A percentile compares a stretch with the other conserved stretches of the same genome.
phyloP scores from a whole-genome alignment of 2,797 vertebrate species.

The Craterocephalus amniculus region DNA sequence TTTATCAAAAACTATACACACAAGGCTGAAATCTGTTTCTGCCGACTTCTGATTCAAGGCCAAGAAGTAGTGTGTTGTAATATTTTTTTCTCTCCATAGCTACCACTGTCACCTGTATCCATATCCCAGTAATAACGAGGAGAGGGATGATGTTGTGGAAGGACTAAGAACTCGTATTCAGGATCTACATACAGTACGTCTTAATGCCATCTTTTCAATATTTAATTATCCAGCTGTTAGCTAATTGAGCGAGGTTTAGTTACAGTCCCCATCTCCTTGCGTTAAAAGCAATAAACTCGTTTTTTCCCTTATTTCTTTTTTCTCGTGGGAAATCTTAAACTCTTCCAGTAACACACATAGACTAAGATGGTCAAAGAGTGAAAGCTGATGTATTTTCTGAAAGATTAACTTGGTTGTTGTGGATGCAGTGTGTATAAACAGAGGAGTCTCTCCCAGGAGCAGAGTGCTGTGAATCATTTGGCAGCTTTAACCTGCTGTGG shows the following conservation, averaged over 20 bases:
- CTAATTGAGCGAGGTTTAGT: constrained; percentile 16
- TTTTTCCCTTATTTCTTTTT: neutral
- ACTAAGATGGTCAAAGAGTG: neutral
- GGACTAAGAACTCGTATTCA: constrained; percentile 92
- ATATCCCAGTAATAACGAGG: constrained; percentile 90
- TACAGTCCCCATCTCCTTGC: neutral
- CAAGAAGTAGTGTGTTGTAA: neutral
- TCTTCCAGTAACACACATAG: neutral
- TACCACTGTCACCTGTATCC: constrained; percentile 97
- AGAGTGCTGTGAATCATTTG: constrained; percentile 25
- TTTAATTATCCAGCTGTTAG: constrained; percentile 10
- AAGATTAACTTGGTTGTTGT: constrained; percentile 17
- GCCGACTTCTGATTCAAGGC: neutral
- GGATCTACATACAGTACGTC: constrained; percentile 92
- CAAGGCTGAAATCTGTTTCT: neutral
- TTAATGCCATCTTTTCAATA: neutral
- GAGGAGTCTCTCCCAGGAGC: constrained; percentile 11
- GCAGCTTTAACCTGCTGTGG: constrained; percentile 30
- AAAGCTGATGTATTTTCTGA: constrained; percentile 30
- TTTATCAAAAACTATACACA: constrained; percentile 42
- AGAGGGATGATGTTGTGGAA: constrained; percentile 88
- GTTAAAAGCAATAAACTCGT: neutral
- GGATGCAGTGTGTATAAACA: neutral
- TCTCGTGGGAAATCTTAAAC: neutral
- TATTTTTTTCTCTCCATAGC: constrained; percentile 67